Conservation (phyloP, 2,113 vertebrate species). For the Gavia stellata region DNA sequence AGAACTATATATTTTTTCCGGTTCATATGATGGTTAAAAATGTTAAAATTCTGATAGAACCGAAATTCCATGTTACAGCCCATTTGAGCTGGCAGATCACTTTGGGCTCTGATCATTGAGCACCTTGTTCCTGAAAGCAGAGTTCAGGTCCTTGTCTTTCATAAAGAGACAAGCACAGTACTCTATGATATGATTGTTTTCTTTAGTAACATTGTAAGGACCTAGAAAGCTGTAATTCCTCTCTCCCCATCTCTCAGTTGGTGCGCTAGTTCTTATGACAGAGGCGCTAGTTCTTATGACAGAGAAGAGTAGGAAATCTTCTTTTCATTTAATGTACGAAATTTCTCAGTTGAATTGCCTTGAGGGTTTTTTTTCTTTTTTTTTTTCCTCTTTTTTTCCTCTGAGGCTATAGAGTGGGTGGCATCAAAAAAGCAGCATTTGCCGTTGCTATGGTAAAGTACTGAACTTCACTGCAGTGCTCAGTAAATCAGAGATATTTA, state of each 20-base stretch:
- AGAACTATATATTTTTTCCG: background rate
- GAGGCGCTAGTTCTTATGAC: no score
- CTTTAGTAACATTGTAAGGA: background rate
- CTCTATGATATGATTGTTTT: background rate
- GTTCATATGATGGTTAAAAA: background rate
- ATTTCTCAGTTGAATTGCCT: background rate
- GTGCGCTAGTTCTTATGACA: background rate
- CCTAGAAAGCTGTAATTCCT: background rate
- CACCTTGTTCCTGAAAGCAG: background rate
- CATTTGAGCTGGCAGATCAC: background rate
- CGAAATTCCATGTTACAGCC: background rate
- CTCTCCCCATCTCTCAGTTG: background rate
- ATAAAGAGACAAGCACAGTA: background rate
- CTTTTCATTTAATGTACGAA: background rate
- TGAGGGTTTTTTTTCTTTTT: rapidly evolving
- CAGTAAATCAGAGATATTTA: background rate
- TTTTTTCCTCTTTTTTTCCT: background rate
- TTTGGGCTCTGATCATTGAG: background rate
- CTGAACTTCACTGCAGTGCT: background rate
- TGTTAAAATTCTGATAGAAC: background rate
- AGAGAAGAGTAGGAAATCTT: background rate
- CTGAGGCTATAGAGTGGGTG: background rate
- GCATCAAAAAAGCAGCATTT: background rate
- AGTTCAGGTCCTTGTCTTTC: background rate
- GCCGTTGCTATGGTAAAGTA: background rate